A percentile compares a stretch with the other conserved stretches of the same genome.
Evolutionary conservation across 2,113 vertebrate species (phyloP).

Genomic region (Psilopogon haemacephalus): DNA sequence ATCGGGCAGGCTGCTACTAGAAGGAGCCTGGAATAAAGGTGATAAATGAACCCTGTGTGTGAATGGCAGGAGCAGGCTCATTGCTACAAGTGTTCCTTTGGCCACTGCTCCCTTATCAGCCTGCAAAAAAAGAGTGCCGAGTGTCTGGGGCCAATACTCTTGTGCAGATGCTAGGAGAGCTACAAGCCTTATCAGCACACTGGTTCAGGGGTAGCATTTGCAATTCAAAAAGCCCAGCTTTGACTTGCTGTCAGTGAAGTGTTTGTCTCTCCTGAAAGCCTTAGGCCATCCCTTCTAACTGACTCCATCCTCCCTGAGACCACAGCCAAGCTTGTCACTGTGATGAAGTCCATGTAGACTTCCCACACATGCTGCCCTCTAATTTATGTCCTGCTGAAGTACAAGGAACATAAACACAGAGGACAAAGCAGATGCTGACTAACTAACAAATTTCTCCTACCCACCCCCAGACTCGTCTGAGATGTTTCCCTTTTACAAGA

Average conservation of each 20-base stretch:
- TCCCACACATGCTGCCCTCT: not conserved
- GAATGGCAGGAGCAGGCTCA: not conserved
- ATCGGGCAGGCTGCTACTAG: not conserved
- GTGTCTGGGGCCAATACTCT: constrained; percentile 20
- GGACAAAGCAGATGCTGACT: not conserved
- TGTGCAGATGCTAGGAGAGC: constrained; percentile 1
- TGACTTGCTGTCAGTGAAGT: not conserved
- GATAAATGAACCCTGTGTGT: not conserved
- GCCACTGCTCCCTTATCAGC: constrained; percentile 33
- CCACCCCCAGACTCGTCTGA: not conserved
- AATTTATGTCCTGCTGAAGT: not conserved
- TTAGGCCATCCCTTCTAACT: not conserved
- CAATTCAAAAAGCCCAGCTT: not conserved
- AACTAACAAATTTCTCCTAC: not conserved
- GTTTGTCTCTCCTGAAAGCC: not conserved
- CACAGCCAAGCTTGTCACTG: not conserved
- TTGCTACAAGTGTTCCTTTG: constrained; percentile 16
- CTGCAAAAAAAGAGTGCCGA: constrained; percentile 12
- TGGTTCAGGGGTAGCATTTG: not conserved
- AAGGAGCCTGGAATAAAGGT: not conserved
- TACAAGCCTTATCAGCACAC: constrained; percentile 5
- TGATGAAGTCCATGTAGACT: not conserved
- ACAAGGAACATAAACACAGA: not conserved
- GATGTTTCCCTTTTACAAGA: not conserved
- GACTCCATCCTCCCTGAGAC: not conserved